Base-by-base conservation (phyloP, 2,113 vertebrate genomes). In the Clarias magur region DNA sequence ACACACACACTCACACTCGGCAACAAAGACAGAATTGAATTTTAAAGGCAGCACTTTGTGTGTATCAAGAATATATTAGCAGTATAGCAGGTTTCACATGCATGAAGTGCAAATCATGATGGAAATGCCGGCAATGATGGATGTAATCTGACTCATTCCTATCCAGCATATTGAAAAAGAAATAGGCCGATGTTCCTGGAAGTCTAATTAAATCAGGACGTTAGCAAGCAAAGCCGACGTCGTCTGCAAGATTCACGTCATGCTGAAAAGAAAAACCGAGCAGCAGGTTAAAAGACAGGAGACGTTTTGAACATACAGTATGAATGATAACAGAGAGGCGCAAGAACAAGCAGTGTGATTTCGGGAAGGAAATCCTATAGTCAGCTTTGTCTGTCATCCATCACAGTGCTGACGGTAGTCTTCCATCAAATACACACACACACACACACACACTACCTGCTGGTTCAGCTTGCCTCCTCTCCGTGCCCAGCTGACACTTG, bases 51-150 rank as follows among this genome's bases (percentile, higher is more conserved):
- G 76, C 25, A 16, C 15, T 30, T 57, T 57, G 53, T 57, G 53
- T 79, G 56, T 16, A 79, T 79, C 7, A 79, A 79, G 53, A 79
- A n/a, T 79, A 30, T 54, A 30, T 79, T 79, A 79, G 57, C 76
- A 79, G 76, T 30, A 1, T 79, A 30, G n/a, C n/a, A 57, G 76
- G n/a, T 30, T 79, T 79, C 54, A 30, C 53, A 54, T 25, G 23
- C 75, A 53, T 56, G 25, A 27, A 25, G 56, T 54, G 12, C n/a
- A 57, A 79, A 30, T 79, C n/a, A 57, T n/a, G 53, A 6, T 57
- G 76, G 16, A 79, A 79, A 6, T 79, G 76, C 76, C 30, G 53
- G 2, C 48, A 16, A 2, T 78, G 48, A 48, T 48, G 48, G 48
- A 48, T 75, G 72, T 75, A 23, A 23, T 25, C 54, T 54, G 23